A percentile compares a stretch with the other conserved stretches of the same genome.
These are phyloP conservation scores for Geophilus truncorum DNA, from an alignment of 2,888 invertebrate species.

Conservation along the genomic window DNA sequence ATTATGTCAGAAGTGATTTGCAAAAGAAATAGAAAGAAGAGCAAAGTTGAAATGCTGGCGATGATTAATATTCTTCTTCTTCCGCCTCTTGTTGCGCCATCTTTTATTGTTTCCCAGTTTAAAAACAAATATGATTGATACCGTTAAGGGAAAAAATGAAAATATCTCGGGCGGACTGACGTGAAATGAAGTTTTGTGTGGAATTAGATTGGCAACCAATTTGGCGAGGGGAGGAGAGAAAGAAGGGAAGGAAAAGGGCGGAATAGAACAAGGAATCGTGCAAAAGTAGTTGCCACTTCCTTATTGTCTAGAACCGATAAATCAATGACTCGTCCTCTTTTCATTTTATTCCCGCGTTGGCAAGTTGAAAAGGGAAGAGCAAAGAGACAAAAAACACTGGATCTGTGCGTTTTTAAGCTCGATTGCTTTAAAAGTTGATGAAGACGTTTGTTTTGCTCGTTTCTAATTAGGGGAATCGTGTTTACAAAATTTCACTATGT, in stretches of 20 bases:
- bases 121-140: not conserved
- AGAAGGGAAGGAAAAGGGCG: slow-evolving; percentile 16
- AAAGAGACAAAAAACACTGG: no score
- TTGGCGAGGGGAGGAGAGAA: not conserved
- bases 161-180: not conserved
- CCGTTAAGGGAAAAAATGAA: not conserved
- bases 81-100: not conserved
- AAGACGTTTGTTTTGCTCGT: not conserved
- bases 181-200: not conserved
- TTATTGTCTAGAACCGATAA: slow-evolving; percentile 13
- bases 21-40: not conserved
- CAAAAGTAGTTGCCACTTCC: slow-evolving; percentile 27
- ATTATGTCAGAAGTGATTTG: slow-evolving; percentile 25
- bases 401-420: no score
- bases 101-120: not conserved
- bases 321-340: slow-evolving; percentile 21
- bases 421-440: not conserved
- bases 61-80: not conserved
- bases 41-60: not conserved
- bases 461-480: not conserved
- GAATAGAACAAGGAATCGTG: slow-evolving; percentile 24
- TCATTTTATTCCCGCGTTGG: not conserved
- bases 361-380: not conserved
- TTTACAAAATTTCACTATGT: not conserved
- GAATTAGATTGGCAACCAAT: slow-evolving; percentile 21